Evolutionary conservation across 2,888 invertebrate species (phyloP).

Genomic region (Panzeria rudis): DNA sequence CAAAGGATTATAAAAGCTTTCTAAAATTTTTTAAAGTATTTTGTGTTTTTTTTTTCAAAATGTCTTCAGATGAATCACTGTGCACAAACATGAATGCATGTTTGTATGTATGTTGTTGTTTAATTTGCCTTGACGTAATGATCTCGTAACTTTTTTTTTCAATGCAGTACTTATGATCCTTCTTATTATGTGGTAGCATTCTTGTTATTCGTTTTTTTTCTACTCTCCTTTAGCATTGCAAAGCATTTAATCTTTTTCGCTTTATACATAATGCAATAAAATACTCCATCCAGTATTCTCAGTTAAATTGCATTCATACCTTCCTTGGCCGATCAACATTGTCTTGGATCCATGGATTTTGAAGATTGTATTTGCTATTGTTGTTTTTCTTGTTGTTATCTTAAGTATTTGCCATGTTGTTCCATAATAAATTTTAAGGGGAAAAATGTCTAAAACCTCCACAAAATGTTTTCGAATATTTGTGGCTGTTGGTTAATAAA

Average conservation of each 20-base stretch:
- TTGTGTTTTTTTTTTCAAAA: neutral
- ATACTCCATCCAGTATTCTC: neutral
- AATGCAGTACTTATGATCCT: slow-evolving; percentile 42
- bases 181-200: slow-evolving; percentile 58
- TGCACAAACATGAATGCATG: slow-evolving; percentile 3
- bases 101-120: slow-evolving; percentile 8
- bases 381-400: slow-evolving; percentile 49
- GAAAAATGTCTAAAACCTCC: slow-evolving; percentile 47
- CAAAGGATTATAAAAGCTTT: no score
- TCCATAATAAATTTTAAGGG: slow-evolving; percentile 66
- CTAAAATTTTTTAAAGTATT: no score
- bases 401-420: slow-evolving; percentile 64
- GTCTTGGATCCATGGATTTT: slow-evolving; percentile 43
- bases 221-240: slow-evolving; percentile 19
- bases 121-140: slow-evolving; percentile 63
- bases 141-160: slow-evolving; percentile 63
- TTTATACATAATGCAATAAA: slow-evolving; percentile 35
- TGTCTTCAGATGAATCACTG: neutral
- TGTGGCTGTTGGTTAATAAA: slow-evolving; percentile 52
- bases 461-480: slow-evolving; percentile 44
- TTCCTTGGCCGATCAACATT: slow-evolving; percentile 2
- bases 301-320: slow-evolving; percentile 17
- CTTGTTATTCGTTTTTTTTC: slow-evolving; percentile 13
- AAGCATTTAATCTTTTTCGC: slow-evolving; percentile 61
- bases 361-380: slow-evolving; percentile 35